phyloP scores from a whole-genome alignment of 2,888 invertebrate genomes.

The Archips xylosteana region DNA sequence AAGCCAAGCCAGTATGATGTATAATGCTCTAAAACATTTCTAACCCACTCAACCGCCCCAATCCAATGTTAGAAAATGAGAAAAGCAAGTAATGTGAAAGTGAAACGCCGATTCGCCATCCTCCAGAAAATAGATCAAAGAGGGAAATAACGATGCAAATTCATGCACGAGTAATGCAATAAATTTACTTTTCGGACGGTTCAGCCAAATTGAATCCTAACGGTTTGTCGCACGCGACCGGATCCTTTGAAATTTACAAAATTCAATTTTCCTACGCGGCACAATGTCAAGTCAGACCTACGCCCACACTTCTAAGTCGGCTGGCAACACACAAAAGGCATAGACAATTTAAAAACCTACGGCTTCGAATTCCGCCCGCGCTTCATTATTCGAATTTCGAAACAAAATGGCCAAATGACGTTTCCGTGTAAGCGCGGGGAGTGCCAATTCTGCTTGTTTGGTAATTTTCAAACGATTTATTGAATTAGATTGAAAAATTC shows the following conservation, averaged over 20 bases:
- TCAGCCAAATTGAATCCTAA: conserved; percentile 76
- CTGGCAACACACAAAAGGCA: conserved; percentile 30
- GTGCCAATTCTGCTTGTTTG: conserved; percentile 72
- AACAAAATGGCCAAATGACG: conserved; percentile 66
- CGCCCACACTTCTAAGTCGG: background rate
- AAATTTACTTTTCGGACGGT: conserved; percentile 67
- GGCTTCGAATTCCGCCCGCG: conserved; percentile 28
- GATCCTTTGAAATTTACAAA: conserved; percentile 68
- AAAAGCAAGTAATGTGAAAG: conserved; percentile 42
- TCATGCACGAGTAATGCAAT: conserved; percentile 72
- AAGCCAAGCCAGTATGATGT: background rate
- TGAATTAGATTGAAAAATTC: conserved; percentile 73
- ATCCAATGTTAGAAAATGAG: conserved; percentile 42
- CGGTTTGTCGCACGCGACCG: conserved; percentile 60
- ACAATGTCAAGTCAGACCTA: conserved; percentile 6
- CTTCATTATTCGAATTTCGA: conserved; percentile 40
- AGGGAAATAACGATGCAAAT: conserved; percentile 58
- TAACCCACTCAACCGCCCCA: conserved; percentile 33
- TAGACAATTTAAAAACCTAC: conserved; percentile 34
- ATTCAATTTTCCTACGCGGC: conserved; percentile 62
- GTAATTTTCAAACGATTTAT: conserved; percentile 75
- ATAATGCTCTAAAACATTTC: conserved; percentile 11
- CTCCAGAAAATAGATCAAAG: conserved; percentile 73
- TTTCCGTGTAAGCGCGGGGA: conserved; percentile 64
- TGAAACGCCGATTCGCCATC: conserved; percentile 40